Percentiles rank a stretch among this genome's conserved stretches.
These are phyloP conservation scores for Sialia sialis DNA, from an alignment of 2,113 vertebrate species.

Conservation along the genomic window DNA sequence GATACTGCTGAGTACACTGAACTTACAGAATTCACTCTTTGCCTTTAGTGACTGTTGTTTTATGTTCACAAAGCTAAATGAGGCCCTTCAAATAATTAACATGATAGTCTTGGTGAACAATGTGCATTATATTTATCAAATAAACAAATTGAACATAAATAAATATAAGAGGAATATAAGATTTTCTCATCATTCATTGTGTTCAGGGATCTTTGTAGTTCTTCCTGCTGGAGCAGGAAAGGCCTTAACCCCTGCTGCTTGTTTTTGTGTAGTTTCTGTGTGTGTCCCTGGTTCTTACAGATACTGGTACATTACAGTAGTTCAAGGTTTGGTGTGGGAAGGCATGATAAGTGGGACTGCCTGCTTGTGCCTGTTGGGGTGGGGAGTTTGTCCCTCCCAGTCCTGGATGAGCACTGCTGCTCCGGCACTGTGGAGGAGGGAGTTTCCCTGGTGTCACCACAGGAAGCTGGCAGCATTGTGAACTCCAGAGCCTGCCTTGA, in stretches of 20 bases:
- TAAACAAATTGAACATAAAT: not conserved
- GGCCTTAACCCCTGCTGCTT: not conserved
- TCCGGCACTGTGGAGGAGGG: not conserved
- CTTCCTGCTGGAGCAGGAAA: not conserved
- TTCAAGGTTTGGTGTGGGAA: not conserved
- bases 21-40: not conserved
- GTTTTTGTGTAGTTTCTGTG: not conserved
- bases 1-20: not conserved
- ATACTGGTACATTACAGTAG: accelerated
- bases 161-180: not conserved
- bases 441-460: not conserved
- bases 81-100: not conserved
- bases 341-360: not conserved
- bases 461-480: not conserved
- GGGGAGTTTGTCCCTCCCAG: not conserved
- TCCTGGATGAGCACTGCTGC: not conserved
- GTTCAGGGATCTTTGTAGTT: not conserved
- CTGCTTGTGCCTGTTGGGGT: accelerated
- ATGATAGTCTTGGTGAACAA: not conserved
- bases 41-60: not conserved
- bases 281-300: not conserved
- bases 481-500: not conserved
- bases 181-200: not conserved
- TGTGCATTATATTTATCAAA: not conserved
- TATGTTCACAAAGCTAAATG: not conserved